These are phyloP conservation scores for Caenorhabditis zanzibari DNA, from an alignment of 2,888 invertebrate species.

Conservation along the genomic window DNA sequence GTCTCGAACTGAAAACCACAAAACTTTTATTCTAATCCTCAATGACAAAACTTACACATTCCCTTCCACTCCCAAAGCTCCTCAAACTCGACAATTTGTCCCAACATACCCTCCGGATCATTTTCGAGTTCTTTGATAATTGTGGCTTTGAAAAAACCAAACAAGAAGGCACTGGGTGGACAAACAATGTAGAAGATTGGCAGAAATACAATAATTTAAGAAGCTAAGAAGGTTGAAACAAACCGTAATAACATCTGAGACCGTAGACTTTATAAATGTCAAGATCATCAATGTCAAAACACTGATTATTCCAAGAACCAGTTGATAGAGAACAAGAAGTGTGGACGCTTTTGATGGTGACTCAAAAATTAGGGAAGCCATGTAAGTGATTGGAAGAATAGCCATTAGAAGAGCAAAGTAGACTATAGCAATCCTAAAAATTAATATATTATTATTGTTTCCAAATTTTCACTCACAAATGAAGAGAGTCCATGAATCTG, in stretches of 20 bases:
- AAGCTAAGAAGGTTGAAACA: not conserved
- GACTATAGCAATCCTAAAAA: slow-evolving; percentile 1
- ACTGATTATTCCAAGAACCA: slow-evolving; percentile 6
- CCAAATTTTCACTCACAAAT: not conserved
- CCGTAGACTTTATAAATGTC: not conserved
- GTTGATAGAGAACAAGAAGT: slow-evolving; percentile 15
- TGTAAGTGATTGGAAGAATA: slow-evolving; percentile 22
- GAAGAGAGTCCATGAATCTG: not conserved
- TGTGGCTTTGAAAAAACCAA: slow-evolving; percentile 24
- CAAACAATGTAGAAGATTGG: slow-evolving; percentile 16
- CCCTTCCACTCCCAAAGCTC: slow-evolving; percentile 43
- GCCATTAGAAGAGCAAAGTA: slow-evolving; percentile 1
- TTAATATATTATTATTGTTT: not conserved
- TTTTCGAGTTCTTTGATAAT: not conserved
- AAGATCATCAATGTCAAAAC: not conserved
- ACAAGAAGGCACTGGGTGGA: slow-evolving; percentile 36
- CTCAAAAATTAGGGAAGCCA: slow-evolving; percentile 16
- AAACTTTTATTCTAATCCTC: not conserved
- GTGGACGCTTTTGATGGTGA: slow-evolving; percentile 14
- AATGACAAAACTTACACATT: slow-evolving; percentile 6
- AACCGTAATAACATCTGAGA: not conserved
- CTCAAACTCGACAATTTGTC: slow-evolving; percentile 12
- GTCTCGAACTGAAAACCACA: slow-evolving; percentile 13
- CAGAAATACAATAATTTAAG: not conserved
- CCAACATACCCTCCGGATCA: slow-evolving; percentile 4